Evolutionary conservation across 2,888 invertebrate species (phyloP), one percentile per base, ranked within the genome.

Genomic region (Drosophila infuscata): DNA sequence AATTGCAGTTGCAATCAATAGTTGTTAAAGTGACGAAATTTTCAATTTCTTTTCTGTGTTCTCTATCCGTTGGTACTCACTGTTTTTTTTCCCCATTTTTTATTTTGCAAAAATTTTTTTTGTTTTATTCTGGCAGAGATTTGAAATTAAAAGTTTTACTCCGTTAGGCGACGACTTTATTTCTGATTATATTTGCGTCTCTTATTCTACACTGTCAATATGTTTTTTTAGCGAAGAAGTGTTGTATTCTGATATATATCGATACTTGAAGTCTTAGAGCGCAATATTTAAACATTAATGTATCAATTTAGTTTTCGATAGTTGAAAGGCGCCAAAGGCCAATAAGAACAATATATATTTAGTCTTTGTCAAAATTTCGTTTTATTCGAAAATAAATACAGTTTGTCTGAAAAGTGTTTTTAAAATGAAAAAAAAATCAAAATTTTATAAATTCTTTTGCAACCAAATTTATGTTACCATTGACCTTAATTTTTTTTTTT

Each of bases 31-130:
- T 25, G 15, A 4, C 4, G 0, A 30, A 46, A 30, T 33, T 52
- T 1, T 17, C 0, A 1, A 15, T 20, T 11, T 33, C 1, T 7
- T n/a, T 33, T 25, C 7, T 9, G 12, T 36, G 4, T 9, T 59
- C 17, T 46, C 17, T 9, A 17, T 29, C 9, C 9, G 9, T 3
- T 1, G 29, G 0, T 29, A 73, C 85, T 73, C 49, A 85, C 85
- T 85, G 15, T 88, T 81, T 3, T 81, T 85, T 35, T 81, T 85
- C 2, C 89, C 85, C 85, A 85, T 85, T 32, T 35, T 51, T 43
- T 20, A 1, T 11, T 43, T 2, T 25, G 20, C 20, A 25, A 25
- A 25, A 25, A 25, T 25, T 25, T 0, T 25, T 25, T 25, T 25
- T 25, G 20, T 25, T 25, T 25, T 25, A 25, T 25, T 25, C 20